Conservation (phyloP, 2,797 vertebrate species). For the Alectoris magna region DNA sequence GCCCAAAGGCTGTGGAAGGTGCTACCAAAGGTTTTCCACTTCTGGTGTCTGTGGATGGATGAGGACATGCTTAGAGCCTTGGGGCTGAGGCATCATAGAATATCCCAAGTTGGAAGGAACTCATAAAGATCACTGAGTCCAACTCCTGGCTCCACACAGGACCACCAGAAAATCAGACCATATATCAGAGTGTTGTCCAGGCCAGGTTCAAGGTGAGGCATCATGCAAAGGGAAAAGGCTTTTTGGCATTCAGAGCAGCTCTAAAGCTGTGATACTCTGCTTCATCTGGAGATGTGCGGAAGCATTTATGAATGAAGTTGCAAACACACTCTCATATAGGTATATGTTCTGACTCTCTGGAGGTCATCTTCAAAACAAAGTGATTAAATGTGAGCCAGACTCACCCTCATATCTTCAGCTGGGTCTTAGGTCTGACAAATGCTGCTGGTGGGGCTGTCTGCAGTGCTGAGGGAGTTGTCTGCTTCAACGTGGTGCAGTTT, state of each 20-base stretch:
- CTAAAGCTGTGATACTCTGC: neutral
- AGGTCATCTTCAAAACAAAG: neutral
- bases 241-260: neutral
- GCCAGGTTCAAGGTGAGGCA: neutral
- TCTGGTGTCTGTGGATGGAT: neutral
- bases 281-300: neutral
- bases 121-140: too few relatives aligned
- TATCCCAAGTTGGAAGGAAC: too few relatives aligned
- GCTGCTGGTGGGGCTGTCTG: neutral
- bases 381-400: neutral
- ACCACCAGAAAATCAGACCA: too few relatives aligned
- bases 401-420: neutral
- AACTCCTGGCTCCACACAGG: too few relatives aligned
- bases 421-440: neutral
- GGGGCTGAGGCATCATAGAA: neutral
- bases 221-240: neutral
- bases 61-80: neutral
- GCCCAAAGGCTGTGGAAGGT: neutral
- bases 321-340: neutral
- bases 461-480: neutral
- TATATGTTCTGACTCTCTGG: neutral
- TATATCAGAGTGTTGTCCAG: neutral
- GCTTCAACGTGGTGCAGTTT: neutral
- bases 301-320: neutral
- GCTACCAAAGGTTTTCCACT: neutral